These are phyloP conservation scores for Sparidentex hasta DNA, from an alignment of 2,797 vertebrate genomes.

Conservation along the genomic window DNA sequence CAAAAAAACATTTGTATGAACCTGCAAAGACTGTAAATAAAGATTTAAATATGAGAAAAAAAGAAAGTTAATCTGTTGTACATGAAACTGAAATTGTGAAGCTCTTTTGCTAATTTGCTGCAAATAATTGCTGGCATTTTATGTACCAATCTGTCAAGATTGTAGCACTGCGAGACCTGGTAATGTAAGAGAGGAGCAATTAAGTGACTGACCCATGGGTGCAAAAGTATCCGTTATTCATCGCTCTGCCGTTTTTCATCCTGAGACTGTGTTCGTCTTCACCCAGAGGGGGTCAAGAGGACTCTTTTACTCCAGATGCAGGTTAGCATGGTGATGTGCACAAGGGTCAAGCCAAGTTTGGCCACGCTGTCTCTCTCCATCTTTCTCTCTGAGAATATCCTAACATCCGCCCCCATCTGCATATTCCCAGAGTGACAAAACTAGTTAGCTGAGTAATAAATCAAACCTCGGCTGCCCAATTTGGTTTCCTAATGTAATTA, in stretches of 20 bases:
- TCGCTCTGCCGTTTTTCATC: conserved; percentile 20
- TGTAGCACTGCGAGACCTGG: not conserved
- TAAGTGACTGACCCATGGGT: conserved; percentile 26
- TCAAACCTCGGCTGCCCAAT: conserved; percentile 87
- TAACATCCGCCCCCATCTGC: conserved; percentile 77
- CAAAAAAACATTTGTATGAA: no score
- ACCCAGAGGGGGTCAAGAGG: conserved; percentile 38
- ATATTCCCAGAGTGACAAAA: conserved; percentile 87
- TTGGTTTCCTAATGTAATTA: conserved; percentile 88
- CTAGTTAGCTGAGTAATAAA: conserved; percentile 87
- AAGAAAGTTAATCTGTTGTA: not conserved
- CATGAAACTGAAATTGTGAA: conserved; percentile 15
- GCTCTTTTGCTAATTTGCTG: conserved; percentile 9
- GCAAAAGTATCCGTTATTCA: conserved; percentile 34
- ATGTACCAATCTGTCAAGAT: conserved; percentile 17
- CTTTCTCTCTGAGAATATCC: conserved; percentile 72
- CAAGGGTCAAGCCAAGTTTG: conserved; percentile 69
- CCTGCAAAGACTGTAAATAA: no score
- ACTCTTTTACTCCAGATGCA: conserved; percentile 44
- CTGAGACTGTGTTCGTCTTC: conserved; percentile 33
- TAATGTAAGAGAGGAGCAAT: conserved; percentile 23
- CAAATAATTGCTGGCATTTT: conserved; percentile 16
- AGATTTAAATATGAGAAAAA: no score
- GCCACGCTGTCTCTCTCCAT: conserved; percentile 78
- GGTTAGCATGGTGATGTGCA: conserved; percentile 54